These are phyloP conservation scores for Tryphoninae sp. DNA, from an alignment of 2,888 invertebrate species.

Conservation along the genomic window DNA sequence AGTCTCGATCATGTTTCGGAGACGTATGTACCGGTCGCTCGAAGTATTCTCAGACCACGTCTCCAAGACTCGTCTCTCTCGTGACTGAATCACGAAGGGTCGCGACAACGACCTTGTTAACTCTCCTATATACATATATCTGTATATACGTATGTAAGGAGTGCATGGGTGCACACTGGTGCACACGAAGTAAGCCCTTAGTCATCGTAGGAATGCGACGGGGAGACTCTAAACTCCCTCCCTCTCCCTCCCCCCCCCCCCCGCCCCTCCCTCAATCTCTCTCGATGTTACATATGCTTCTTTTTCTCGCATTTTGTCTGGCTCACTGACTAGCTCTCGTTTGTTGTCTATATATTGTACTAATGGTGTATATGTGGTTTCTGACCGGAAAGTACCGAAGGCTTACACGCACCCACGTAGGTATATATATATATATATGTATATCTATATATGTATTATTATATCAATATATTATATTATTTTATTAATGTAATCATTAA, in stretches of 20 bases:
- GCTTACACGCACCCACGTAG: not conserved
- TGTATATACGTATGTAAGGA: not conserved
- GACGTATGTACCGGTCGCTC: not conserved
- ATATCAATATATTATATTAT: too few species aligned
- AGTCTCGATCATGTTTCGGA: not conserved
- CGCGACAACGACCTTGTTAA: conserved; percentile 72
- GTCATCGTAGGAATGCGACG: conserved; percentile 74
- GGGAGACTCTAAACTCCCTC: conserved; percentile 56
- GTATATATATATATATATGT: not conserved
- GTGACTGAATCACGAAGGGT: conserved; percentile 64
- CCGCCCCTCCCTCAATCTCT: not conserved
- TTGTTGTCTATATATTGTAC: conserved; percentile 33
- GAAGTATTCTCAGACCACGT: conserved; percentile 34
- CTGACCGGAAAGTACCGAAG: conserved; percentile 53
- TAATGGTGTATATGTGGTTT: conserved; percentile 38
- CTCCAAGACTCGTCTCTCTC: conserved; percentile 30
- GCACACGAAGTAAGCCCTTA: conserved; percentile 67
- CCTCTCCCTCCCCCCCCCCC: too few species aligned
- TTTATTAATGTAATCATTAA: too few species aligned
- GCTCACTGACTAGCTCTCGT: conserved; percentile 41
- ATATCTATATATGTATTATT: too few species aligned
- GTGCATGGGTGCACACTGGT: conserved; percentile 14
- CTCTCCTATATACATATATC: conserved; percentile 15
- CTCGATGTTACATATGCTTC: conserved; percentile 38
- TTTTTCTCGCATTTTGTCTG: conserved; percentile 44